Evolutionary conservation across 1,140 invertebrate species (phyloP).

Genomic region (Drosophila quadrilineata): DNA sequence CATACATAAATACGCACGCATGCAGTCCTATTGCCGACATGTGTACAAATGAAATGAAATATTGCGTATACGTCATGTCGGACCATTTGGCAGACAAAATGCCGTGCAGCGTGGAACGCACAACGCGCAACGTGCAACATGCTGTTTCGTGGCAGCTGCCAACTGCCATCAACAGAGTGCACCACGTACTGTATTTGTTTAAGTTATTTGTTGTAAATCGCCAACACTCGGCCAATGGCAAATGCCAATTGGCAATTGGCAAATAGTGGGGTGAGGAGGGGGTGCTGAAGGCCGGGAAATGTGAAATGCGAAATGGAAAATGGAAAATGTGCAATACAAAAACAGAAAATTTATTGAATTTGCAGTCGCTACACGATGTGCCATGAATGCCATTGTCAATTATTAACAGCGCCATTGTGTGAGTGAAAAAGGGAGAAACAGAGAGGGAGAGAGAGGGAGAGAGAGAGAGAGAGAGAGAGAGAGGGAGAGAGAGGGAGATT

Average conservation of each 20-base stretch:
- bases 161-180: conserved; percentile 20
- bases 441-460: too few relatives aligned
- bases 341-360: conserved; percentile 50
- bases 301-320: not conserved
- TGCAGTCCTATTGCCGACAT: not conserved
- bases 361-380: not conserved
- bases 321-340: conserved; percentile 17
- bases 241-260: conserved; percentile 12
- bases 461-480: too few relatives aligned
- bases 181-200: conserved; percentile 58
- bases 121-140: too few relatives aligned
- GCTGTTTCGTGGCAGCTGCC: too few relatives aligned
- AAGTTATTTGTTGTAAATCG: conserved; percentile 70
- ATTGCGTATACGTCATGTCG: conserved; percentile 72
- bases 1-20: conserved; percentile 5
- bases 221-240: conserved; percentile 34
- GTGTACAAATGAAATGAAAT: conserved; percentile 69
- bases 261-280: too few relatives aligned
- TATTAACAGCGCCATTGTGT: too few relatives aligned
- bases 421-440: too few relatives aligned
- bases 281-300: too few relatives aligned
- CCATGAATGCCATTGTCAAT: not conserved
- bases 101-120: too few relatives aligned
- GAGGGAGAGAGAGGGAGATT: too few relatives aligned
- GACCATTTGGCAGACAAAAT: conserved; percentile 70